Evolutionary conservation across 2,113 vertebrate genomes (phyloP), one percentile per base, ranked within the genome.

Genomic region (Hippopotamus amphibius): DNA sequence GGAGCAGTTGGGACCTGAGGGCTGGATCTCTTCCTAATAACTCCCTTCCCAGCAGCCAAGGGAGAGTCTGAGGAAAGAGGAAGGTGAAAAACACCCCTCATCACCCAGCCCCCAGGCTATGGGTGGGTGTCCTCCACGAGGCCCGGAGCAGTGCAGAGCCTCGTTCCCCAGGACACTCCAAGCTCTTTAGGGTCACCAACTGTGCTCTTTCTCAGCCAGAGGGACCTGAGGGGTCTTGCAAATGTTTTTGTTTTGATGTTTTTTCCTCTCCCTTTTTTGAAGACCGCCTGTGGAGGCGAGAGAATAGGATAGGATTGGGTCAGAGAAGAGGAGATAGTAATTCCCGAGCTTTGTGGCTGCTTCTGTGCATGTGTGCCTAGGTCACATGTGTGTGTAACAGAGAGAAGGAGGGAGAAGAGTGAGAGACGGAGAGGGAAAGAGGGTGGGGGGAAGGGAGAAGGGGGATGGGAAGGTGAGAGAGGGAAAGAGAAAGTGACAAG

Each of bases 361-460:
- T 30, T 63, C 46, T 53, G 53, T 37, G 28, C 21, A 24, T 0
- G 0, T 5, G 10, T 57, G 53, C 33, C 69, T 26, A n/a, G 41
- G 50, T 55, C 41, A 1, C 22, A 9, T 77, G 48, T 53, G 83
- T 46, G 5, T 68, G 15, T 79, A 6, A 55, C 33, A 69, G 46
- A 10, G 12, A 41, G 28, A 17, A 16, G n/a, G 76, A 53, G 43
- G 37, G n/a, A 14, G 10, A 28, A 46, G 22, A 12, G 14, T 9
- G 19, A 8, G 1, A 0, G 11, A 8, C 0, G 21, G 13, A 26
- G 33, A 9, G 15, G 5, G 17, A 53, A 26, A n/a, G 16, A 26
- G 24, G 19, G 12, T 37, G 22, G 68, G 41, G 33, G 30, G 28
- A 4, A 12, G 30, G 48, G 15, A 4, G 16, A 7, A 24, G n/a